Evolutionary conservation across 2,113 vertebrate species (phyloP).

Genomic region (Okapia johnstoni): DNA sequence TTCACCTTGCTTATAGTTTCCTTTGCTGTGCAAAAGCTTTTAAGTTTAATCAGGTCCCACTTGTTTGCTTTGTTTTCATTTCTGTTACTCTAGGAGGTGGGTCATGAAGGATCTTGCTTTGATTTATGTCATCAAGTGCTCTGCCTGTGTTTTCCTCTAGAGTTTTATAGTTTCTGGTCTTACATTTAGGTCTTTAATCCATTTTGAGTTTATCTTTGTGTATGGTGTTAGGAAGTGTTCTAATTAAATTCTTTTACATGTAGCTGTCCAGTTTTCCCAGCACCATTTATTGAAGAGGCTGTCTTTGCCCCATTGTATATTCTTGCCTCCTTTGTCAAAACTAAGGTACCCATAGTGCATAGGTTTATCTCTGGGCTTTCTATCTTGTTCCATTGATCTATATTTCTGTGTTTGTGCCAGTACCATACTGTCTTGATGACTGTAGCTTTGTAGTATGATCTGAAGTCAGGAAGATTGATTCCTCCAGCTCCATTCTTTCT

Average conservation of each 20-base stretch:
- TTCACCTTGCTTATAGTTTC: background rate
- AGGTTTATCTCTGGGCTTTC: background rate
- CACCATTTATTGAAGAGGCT: background rate
- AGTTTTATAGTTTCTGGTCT: background rate
- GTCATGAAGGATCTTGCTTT: background rate
- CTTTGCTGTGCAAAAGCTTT: background rate
- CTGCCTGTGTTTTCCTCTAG: background rate
- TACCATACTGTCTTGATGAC: background rate
- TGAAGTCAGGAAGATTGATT: background rate
- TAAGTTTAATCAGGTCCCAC: background rate
- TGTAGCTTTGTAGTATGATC: background rate
- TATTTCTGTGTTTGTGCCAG: background rate
- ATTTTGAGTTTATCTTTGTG: background rate
- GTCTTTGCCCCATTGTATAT: background rate
- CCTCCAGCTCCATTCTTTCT: background rate
- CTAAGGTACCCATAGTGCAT: background rate
- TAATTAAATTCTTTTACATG: background rate
- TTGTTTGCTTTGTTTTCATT: background rate
- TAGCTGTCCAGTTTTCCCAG: background rate
- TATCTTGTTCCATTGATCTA: background rate
- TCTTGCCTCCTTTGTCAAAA: background rate
- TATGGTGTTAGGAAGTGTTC: background rate
- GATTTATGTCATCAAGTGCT: background rate
- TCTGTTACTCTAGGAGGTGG: background rate
- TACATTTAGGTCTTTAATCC: background rate